Base-by-base conservation (phyloP, 2,797 vertebrate genomes). In the Pteropus rufus region DNA sequence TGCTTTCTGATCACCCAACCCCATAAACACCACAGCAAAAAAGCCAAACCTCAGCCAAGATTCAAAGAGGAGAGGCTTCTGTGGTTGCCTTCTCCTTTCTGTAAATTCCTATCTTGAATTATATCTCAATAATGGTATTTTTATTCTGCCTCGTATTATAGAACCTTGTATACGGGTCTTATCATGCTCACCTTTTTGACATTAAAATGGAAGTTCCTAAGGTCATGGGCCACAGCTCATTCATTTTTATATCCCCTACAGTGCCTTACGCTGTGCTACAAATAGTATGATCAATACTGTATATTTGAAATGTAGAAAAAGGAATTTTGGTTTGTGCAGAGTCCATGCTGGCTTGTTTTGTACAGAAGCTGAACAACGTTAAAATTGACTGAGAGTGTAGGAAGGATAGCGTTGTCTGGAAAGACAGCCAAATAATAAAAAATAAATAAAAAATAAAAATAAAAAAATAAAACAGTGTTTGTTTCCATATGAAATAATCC, bases 151-250 rank as follows among this genome's bases (percentile, higher is more conserved):
- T 89, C 34, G 4, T 24, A 41, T 16, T 83, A 5, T 8, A 65
- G 19, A 82, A 6, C 76, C 56, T 85, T 70, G 11, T 26, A 24
- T 31, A 8, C 5, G 52, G n/a, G n/a, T 41, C 16, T 86, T 56
- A 29, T 34, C 82, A 10, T 54, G 34, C 12, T 97, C 49, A 92
- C 34, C 21, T 29, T 29, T 93, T 92, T 46, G 21, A 36, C 10
- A 34, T 89, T 96, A 87, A 94, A 91, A 73, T 46, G 58, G 39
- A 94, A 93, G 41, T 29, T 67, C 41, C 44, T 88, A 44, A 69
- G 31, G 56, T 76, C 75, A 56, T 65, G 52, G 21, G 44, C 36
- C 79, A 70, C 9, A 19, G 24, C 29, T 92, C 36, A 15, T 36
- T 31, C 79, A 92, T 69, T 90, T 96, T 65, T 82, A 10, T 76